phyloP scores from a whole-genome alignment of 2,888 invertebrate species.

The Melikaiella ostensackeni region DNA sequence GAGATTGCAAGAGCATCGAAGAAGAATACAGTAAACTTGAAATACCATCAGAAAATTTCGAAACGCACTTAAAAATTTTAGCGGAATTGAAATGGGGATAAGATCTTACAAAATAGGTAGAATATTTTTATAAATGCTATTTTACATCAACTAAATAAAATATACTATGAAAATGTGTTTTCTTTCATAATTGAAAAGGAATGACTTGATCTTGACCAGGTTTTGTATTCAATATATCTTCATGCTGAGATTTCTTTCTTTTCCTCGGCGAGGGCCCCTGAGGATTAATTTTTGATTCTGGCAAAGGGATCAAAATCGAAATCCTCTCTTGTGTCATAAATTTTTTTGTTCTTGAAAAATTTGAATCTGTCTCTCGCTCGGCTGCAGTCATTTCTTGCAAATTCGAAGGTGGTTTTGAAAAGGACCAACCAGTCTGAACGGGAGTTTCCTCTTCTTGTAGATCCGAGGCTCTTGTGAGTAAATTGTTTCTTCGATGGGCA shows the following conservation, averaged over 20 bases:
- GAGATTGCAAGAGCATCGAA: slow-evolving; percentile 43
- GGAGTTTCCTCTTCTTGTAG: background rate
- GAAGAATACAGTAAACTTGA: background rate
- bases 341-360: background rate
- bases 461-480: background rate
- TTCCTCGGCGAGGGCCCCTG: background rate
- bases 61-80: background rate
- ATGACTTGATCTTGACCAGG: background rate
- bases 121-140: background rate
- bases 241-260: background rate
- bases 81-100: slow-evolving; percentile 7
- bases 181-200: slow-evolving; percentile 8
- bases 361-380: background rate
- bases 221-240: background rate
- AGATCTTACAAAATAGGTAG: background rate
- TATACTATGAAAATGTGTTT: background rate
- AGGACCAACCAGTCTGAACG: background rate
- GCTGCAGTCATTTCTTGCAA: background rate
- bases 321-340: background rate
- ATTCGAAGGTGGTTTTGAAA: background rate
- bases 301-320: background rate
- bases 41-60: background rate
- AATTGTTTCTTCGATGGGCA: slow-evolving; percentile 17
- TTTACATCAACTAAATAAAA: background rate
- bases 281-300: background rate